Percentiles rank a stretch among this genome's conserved stretches.
These are phyloP conservation scores for Cyanoramphus novaezelandiae DNA, from an alignment of 2,113 vertebrate species.

Conservation along the genomic window DNA sequence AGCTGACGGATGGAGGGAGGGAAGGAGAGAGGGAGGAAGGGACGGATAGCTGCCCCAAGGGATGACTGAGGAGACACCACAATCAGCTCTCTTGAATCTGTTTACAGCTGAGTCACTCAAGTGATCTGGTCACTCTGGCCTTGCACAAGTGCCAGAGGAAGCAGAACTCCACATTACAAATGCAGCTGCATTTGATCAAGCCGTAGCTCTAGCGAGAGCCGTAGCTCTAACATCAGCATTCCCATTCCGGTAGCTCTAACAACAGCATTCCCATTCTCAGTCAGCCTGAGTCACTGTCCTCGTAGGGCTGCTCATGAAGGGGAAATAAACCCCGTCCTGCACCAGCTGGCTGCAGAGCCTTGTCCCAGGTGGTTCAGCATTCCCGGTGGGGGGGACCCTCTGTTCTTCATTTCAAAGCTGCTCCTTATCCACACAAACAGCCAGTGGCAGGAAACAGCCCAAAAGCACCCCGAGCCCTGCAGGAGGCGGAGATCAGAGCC, in stretches of 20 bases:
- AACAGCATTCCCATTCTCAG: background rate
- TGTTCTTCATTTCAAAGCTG: background rate
- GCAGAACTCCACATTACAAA: background rate
- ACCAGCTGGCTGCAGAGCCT: no score
- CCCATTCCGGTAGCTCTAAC: background rate
- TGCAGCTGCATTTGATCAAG: background rate
- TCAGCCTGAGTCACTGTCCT: background rate
- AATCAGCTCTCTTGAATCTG: no score
- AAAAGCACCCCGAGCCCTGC: fast-evolving
- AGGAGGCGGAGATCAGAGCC: background rate
- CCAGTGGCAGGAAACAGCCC: background rate
- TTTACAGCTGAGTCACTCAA: no score
- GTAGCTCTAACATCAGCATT: background rate
- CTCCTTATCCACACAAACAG: background rate
- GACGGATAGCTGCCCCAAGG: background rate
- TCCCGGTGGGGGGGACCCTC: background rate
- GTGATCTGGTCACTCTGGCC: no score
- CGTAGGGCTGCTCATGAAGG: background rate
- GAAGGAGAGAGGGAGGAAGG: background rate
- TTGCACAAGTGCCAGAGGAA: background rate
- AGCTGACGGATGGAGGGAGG: background rate
- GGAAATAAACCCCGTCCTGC: background rate
- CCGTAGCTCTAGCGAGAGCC: background rate
- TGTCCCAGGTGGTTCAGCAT: background rate
- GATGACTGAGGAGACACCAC: background rate